phyloP scores from a whole-genome alignment of 2,113 vertebrate genomes.

The Stigmatopora argus region DNA sequence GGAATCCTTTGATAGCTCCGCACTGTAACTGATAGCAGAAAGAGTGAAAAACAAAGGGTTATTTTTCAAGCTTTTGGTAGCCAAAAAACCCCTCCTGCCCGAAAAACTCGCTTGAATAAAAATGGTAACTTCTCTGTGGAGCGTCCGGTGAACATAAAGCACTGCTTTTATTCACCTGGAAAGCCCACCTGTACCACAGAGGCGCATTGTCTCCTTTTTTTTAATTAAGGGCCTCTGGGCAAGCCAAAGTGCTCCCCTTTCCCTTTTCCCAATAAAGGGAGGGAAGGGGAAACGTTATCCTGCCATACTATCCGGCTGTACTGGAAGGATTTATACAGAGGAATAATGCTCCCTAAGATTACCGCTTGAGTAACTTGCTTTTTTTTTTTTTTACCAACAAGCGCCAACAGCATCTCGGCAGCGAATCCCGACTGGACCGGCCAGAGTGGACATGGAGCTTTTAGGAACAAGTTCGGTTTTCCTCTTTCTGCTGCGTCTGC shows the following conservation, averaged over 20 bases:
- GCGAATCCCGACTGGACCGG: conserved; percentile 25
- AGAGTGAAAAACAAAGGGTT: too few species aligned
- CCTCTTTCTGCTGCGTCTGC: conserved; percentile 55
- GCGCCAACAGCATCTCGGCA: conserved; percentile 3
- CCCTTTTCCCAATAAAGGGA: conserved; percentile 20
- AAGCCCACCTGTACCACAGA: conserved; percentile 49
- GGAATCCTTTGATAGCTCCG: too few species aligned
- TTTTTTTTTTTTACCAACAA: conserved; percentile 15
- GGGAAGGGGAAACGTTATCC: conserved; percentile 64
- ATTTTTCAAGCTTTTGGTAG: too few species aligned
- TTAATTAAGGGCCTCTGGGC: conserved; percentile 61
- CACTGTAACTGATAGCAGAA: too few species aligned
- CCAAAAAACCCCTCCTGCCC: too few species aligned
- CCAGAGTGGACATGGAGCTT: conserved; percentile 59
- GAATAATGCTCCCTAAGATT: conserved; percentile 65
- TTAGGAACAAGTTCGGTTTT: conserved; percentile 44
- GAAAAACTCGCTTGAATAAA: too few species aligned
- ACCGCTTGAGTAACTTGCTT: conserved; percentile 24
- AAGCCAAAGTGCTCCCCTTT: conserved; percentile 39
- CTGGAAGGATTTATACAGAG: conserved; percentile 65
- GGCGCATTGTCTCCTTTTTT: conserved; percentile 54
- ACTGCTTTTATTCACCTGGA: too few species aligned
- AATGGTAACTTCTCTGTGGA: too few species aligned
- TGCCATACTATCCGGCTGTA: conserved; percentile 48
- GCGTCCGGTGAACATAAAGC: too few species aligned